These are phyloP conservation scores for Peromyscus attwateri DNA, from an alignment of 2,797 vertebrate species.

Conservation along the genomic window DNA sequence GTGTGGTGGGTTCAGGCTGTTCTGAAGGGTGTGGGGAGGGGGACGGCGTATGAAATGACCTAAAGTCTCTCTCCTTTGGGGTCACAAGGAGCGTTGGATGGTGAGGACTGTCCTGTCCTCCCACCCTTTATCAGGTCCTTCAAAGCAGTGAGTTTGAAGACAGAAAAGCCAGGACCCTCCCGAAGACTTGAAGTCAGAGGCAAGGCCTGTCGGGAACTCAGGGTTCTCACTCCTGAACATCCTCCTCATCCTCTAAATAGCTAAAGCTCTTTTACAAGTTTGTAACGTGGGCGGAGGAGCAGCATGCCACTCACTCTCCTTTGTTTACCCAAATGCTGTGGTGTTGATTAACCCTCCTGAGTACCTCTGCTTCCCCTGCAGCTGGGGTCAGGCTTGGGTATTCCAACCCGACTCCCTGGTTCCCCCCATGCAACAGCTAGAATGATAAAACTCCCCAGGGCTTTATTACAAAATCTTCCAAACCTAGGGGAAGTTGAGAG, in stretches of 20 bases:
- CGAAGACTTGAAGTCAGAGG: background rate
- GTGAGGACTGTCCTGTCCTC: no score
- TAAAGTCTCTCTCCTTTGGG: background rate
- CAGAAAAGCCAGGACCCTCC: background rate
- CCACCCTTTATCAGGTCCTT: rapidly evolving
- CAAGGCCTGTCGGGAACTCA: background rate
- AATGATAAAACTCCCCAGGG: background rate
- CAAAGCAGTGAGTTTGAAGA: background rate
- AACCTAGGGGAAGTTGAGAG: background rate
- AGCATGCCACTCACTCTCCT: background rate
- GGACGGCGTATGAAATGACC: background rate
- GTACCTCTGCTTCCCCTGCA: background rate
- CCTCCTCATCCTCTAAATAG: background rate
- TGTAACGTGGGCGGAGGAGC: background rate
- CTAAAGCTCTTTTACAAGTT: background rate
- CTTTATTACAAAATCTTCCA: conserved; percentile 1
- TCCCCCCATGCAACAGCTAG: background rate
- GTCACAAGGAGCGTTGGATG: rapidly evolving
- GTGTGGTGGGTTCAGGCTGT: rapidly evolving
- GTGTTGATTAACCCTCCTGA: background rate
- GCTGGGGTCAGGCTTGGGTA: background rate
- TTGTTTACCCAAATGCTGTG: background rate
- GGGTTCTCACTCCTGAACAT: background rate
- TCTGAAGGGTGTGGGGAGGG: background rate
- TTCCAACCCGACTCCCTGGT: background rate